A percentile compares a stretch with the other conserved stretches of the same genome.
Evolutionary conservation across 2,797 vertebrate species (phyloP).

Genomic region (Amniataba percoides): DNA sequence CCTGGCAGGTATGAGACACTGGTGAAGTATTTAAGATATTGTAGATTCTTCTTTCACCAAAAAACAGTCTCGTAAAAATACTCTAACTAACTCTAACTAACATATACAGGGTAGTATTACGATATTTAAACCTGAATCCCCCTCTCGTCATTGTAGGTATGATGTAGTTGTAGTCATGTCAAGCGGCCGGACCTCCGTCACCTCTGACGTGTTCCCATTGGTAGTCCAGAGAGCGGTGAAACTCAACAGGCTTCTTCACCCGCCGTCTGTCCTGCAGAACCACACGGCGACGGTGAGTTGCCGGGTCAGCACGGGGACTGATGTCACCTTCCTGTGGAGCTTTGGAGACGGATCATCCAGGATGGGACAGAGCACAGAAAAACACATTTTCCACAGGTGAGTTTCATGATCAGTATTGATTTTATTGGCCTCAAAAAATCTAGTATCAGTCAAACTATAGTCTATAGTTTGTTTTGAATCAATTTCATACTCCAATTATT

Average conservation of each 20-base stretch:
- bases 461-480: not conserved
- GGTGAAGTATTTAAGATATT: not conserved
- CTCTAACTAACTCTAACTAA: no score
- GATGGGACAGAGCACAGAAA: slow-evolving; percentile 70
- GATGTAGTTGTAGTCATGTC: slow-evolving; percentile 76
- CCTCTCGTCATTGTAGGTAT: slow-evolving; percentile 76
- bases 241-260: slow-evolving; percentile 82
- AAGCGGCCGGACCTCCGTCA: slow-evolving; percentile 52
- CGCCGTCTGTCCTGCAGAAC: slow-evolving; percentile 81
- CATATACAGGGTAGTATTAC: not conserved
- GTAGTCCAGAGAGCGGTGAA: slow-evolving; percentile 82
- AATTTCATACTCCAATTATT: not conserved
- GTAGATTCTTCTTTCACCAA: not conserved
- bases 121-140: not conserved
- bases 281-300: slow-evolving; percentile 79
- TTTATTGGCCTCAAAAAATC: not conserved
- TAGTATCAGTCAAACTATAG: not conserved
- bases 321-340: slow-evolving; percentile 85
- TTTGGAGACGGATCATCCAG: slow-evolving; percentile 86
- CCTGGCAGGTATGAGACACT: slow-evolving; percentile 79
- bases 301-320: slow-evolving; percentile 83
- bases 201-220: slow-evolving; percentile 77
- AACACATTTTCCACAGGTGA: slow-evolving; percentile 85
- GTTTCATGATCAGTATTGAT: not conserved
- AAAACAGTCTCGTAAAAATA: not conserved